Conservation (phyloP, 2,113 vertebrate genomes). For the Nestor notabilis region DNA sequence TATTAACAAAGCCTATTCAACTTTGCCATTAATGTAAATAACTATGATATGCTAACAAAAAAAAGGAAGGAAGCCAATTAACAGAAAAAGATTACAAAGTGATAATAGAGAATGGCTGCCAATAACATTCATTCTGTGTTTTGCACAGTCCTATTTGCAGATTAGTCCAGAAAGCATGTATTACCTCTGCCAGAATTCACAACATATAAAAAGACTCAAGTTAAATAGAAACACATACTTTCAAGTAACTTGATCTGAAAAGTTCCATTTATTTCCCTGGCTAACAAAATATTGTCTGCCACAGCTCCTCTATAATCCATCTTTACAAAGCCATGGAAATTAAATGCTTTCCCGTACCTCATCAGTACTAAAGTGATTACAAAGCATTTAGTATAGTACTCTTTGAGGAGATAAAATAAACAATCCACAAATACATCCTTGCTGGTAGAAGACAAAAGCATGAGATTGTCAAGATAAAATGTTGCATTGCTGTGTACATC, state of each 20-base stretch:
- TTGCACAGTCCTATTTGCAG: constrained; percentile 22
- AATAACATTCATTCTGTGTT: not conserved
- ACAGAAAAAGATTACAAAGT: not conserved
- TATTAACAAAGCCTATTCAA: not conserved
- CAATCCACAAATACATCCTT: constrained; percentile 32
- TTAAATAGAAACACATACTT: not conserved
- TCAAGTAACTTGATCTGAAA: not conserved
- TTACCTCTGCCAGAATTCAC: not conserved
- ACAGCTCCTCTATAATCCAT: not conserved
- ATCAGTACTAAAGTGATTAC: constrained; percentile 20
- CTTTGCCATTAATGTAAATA: not conserved
- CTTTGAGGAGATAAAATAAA: constrained; percentile 32
- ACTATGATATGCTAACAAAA: not conserved
- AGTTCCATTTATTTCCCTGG: not conserved
- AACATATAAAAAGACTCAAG: not conserved
- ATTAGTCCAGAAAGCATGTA: not conserved
- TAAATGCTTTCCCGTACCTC: constrained; percentile 39
- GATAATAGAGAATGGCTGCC: not conserved
- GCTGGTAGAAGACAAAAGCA: constrained; percentile 51
- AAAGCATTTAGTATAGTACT: constrained; percentile 21
- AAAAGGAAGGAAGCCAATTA: not conserved
- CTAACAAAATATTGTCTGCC: constrained; percentile 21
- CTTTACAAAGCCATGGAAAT: not conserved
- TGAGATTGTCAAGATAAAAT: constrained; percentile 42
- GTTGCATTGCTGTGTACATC: constrained; percentile 42